phyloP scores from a whole-genome alignment of 2,888 invertebrate species.

The Aspidapion aeneum region DNA sequence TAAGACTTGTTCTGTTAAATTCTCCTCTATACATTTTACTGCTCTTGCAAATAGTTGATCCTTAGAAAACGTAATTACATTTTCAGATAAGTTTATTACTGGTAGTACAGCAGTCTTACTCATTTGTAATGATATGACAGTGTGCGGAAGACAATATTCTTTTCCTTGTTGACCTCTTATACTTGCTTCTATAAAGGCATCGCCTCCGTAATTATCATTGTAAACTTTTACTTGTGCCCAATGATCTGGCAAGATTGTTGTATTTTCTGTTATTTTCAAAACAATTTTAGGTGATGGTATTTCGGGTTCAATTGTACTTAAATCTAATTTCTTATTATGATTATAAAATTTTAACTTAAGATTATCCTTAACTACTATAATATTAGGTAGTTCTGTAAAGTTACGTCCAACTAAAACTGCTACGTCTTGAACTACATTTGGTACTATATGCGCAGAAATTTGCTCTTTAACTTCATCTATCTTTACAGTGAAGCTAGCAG shows the following conservation, averaged over 20 bases:
- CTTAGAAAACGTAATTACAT: too few relatives aligned
- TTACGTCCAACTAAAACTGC: conserved; percentile 23
- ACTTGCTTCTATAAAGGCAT: conserved; percentile 23
- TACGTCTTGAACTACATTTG: conserved; percentile 19
- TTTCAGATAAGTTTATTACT: too few relatives aligned
- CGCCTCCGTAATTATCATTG: too few relatives aligned
- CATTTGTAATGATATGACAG: conserved; percentile 11
- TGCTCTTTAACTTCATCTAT: conserved; percentile 18
- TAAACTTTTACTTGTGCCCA: conserved; percentile 20
- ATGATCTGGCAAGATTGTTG: conserved; percentile 15
- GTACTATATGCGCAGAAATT: conserved; percentile 20
- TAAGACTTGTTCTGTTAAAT: too few relatives aligned
- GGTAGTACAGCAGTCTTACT: too few relatives aligned
- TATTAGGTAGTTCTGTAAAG: too few relatives aligned
- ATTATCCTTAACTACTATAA: too few relatives aligned
- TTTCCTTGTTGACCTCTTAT: conserved; percentile 14
- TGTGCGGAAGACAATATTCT: conserved; percentile 19
- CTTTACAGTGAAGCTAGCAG: conserved; percentile 11
- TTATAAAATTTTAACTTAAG: background rate
- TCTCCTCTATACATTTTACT: too few relatives aligned
- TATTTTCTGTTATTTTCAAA: conserved; percentile 1
- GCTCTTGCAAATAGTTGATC: too few relatives aligned
- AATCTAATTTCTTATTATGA: background rate
- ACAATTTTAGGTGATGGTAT: background rate
- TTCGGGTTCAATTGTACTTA: conserved; percentile 3